Percentiles rank a stretch among this genome's conserved stretches.
These are phyloP conservation scores for Datnioides undecimradiatus DNA, from an alignment of 2,113 vertebrate genomes.

Conservation along the genomic window DNA sequence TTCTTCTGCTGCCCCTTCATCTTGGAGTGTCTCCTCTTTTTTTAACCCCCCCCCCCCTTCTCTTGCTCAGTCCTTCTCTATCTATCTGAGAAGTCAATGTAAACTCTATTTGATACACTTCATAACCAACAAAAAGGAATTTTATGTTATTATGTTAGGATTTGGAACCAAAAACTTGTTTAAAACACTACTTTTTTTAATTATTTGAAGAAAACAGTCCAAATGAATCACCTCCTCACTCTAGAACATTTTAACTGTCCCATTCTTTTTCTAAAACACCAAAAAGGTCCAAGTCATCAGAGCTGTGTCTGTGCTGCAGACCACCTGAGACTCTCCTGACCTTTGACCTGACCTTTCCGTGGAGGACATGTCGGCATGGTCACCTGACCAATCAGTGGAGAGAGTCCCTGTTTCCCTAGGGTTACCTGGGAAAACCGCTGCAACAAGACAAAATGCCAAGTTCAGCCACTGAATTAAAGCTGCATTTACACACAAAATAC, in stretches of 20 bases:
- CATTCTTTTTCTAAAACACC: background rate
- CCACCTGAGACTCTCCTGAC: constrained; percentile 40
- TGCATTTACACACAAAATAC: no score
- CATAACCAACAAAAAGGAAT: background rate
- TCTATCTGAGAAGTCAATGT: constrained; percentile 14
- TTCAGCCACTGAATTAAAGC: no score
- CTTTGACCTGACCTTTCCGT: constrained; percentile 51
- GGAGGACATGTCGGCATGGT: background rate
- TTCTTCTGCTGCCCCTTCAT: constrained; percentile 86
- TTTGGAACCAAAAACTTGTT: background rate
- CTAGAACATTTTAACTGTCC: background rate
- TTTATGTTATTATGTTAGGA: background rate
- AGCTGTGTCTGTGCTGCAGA: constrained; percentile 12
- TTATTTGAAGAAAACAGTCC: background rate
- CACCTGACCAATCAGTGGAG: background rate
- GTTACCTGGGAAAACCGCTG: background rate
- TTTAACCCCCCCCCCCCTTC: constrained; percentile 34
- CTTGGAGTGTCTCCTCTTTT: constrained; percentile 71
- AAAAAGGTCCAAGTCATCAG: background rate
- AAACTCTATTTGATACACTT: background rate
- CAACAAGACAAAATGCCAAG: background rate
- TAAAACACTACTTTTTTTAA: background rate
- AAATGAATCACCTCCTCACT: background rate
- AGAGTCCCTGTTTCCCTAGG: background rate
- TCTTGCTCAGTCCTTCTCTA: constrained; percentile 28